Base-by-base conservation (phyloP, 1,140 invertebrate species). In the Anoplolepis gracilipes region DNA sequence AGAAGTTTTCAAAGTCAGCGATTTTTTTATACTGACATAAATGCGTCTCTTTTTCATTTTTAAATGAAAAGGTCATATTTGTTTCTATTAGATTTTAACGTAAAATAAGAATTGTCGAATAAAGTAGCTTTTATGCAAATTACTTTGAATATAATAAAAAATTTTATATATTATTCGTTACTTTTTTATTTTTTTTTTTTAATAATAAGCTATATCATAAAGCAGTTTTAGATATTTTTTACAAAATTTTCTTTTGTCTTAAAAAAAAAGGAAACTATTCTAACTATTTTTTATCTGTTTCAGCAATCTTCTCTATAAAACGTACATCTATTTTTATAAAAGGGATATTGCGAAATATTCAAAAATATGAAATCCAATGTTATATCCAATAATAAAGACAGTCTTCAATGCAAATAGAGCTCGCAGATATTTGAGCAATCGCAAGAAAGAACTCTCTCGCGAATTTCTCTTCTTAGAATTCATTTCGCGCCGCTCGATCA, bases 1-100 rank as follows among this genome's bases (percentile, higher is more conserved):
- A 55, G 76, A 84, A 86, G 67, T 85, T 78, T 84, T 85, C 79
- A 85, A 76, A 84, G 87, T 88, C 75, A 72, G 57, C 59, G 77
- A 59, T 65, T 64, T 76, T 64, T 2, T 76, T 22, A 3, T n/a
- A n/a, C n/a, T 46, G 25, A 62, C 70, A 25, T 46, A 16, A 1
- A 72, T 19, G 33, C 33, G 8, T 59, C 8, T 57, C 8, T 42
- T 1, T 46, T 70, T 70, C 42, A 39, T 19, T 76, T 39, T n/a
- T 57, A 25, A 55, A 59, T 25, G 1, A 28, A 28, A 11, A 28
- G 11, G 11, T 42, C 11, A 42, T 39, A 42, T 46, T 76, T 61
- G 10, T 25, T 49, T 46, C 8, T 2, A 19, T 53, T 11, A 67
- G 1, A 79, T 53, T 79, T 79, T 55, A 39, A 65, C 30, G 3